phyloP scores from a whole-genome alignment of 2,113 vertebrate species.

The Stercorarius parasiticus region DNA sequence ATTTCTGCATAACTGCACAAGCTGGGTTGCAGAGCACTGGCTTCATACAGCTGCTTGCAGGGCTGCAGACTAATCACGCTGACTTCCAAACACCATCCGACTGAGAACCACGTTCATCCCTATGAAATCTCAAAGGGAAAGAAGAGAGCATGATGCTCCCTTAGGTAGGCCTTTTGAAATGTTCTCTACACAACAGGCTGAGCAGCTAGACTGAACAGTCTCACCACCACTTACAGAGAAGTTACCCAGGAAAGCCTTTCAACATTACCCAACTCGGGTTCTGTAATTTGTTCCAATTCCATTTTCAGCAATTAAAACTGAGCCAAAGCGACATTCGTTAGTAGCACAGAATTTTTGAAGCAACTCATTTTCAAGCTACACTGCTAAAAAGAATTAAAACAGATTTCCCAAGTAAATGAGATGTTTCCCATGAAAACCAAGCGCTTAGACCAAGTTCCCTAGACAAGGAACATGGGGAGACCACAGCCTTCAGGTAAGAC shows the following conservation, averaged over 20 bases:
- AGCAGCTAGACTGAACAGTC: background rate
- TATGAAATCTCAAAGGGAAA: background rate
- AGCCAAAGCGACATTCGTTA: background rate
- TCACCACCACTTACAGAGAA: background rate
- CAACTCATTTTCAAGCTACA: background rate
- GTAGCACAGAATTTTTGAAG: background rate
- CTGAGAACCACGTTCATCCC: background rate
- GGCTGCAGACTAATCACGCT: background rate
- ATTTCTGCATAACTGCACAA: background rate
- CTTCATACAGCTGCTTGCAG: background rate
- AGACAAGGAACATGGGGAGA: background rate
- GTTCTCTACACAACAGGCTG: background rate
- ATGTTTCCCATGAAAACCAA: background rate
- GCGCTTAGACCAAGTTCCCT: background rate
- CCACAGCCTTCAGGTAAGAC: background rate
- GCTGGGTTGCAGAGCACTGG: background rate
- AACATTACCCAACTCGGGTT: background rate
- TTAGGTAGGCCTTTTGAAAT: background rate
- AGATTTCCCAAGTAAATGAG: background rate
- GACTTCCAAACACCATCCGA: background rate
- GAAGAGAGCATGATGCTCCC: background rate
- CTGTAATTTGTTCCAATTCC: background rate
- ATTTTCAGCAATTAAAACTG: background rate
- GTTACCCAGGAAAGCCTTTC: background rate
- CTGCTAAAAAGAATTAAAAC: background rate